Conservation (phyloP, 2,113 vertebrate genomes). For the Pelusios castaneus region DNA sequence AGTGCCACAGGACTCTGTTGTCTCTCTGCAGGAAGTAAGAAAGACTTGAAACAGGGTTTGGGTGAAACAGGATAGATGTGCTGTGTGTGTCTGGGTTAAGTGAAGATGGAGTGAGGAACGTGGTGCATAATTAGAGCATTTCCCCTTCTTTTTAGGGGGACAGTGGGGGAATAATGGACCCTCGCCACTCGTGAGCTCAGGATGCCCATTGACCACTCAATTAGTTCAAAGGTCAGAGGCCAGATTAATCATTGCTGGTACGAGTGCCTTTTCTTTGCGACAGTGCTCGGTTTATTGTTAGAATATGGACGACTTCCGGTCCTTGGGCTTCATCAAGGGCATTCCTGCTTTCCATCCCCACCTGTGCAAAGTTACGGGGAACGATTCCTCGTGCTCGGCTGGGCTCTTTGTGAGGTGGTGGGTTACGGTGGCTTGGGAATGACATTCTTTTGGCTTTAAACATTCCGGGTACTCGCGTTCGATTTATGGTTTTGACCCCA, state of each 20-base stretch:
- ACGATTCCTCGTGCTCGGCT: conserved; percentile 68
- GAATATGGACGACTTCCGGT: neutral
- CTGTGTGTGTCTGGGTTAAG: neutral
- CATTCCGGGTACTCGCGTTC: conserved; percentile 52
- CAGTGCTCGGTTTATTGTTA: conserved; percentile 20
- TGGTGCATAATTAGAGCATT: neutral
- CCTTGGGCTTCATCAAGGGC: conserved; percentile 40
- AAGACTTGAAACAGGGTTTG: neutral
- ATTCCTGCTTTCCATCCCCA: conserved; percentile 42
- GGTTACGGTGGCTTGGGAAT: conserved; percentile 66
- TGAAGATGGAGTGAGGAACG: neutral
- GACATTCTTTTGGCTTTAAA: conserved; percentile 64
- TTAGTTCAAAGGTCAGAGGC: conserved; percentile 2
- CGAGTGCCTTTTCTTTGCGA: conserved; percentile 44
- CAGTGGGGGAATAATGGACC: neutral
- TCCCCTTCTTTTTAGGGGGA: neutral
- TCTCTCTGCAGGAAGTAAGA: too few species aligned
- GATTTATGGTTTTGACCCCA: conserved; percentile 71
- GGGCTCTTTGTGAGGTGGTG: conserved; percentile 70
- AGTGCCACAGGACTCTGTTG: too few species aligned
- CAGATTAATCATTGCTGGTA: conserved; percentile 27
- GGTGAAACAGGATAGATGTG: neutral
- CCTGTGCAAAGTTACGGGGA: conserved; percentile 54
- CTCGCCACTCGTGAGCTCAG: rapidly evolving
- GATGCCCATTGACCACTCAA: neutral